Base-by-base conservation (phyloP, 35 echinoderm and acorn worm genomes). In the Patiria miniata region DNA sequence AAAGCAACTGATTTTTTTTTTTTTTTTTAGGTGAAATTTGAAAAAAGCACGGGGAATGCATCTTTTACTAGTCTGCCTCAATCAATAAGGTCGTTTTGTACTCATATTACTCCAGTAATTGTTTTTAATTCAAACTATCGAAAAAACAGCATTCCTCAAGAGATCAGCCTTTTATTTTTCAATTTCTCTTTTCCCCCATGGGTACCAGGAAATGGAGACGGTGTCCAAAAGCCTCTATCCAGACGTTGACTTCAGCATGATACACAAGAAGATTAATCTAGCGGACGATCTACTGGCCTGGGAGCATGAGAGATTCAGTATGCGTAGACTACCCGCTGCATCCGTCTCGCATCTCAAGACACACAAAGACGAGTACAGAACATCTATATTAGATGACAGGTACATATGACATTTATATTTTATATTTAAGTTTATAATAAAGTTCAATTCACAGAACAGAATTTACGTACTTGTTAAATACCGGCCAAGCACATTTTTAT, bases 251-350 rank as follows among this genome's bases (percentile, higher is more conserved):
- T 91, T 94, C 89, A 94, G 85, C n/a, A 98, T 98, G 92, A 83
- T 94, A 5, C 95, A 98, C 68, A 98, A 98, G 86, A 93, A 93
- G 51, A 98, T 98, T 22, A 98, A 98, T 89, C 37, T 98, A 36
- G 95, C 92, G 36, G 95, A 98, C 50, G 95, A 98, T 68, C 88
- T 94, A 82, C 83, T 98, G 81, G 92, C 95, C 0, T 98, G 95
- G 95, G 95, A 98, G 52, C 95, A 98, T 53, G 95, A 98, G 78
- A 77, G 95, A 42, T 98, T 98, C 54, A 98, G 95, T 52, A 98
- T 98, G 77, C 84, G 89, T 5, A 56, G 92, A 55, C 77, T 98
- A 40, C 88, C 95, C 16, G 95, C 95, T 32, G 92, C 89, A 21
- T 94, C 92, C 12, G 34, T 98, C 0, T 98, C 95, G 1, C 91